Evolutionary conservation across 2,797 vertebrate genomes (phyloP).

Genomic region (Sebastes vulpes): DNA sequence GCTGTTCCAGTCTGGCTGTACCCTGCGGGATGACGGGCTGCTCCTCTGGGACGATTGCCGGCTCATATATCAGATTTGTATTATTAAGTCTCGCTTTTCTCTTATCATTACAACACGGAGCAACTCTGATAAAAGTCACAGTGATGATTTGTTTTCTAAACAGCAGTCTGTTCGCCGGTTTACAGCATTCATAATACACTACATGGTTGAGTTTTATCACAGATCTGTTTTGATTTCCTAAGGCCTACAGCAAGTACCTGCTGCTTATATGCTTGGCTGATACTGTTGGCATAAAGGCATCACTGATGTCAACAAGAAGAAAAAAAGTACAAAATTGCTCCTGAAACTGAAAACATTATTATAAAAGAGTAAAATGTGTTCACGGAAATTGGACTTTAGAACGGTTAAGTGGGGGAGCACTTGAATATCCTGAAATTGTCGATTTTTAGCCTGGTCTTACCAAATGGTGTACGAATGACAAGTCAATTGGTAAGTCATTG

Average conservation of each 20-base stretch:
- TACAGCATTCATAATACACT: conserved; percentile 10
- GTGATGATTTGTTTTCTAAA: conserved; percentile 19
- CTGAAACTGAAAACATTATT: background rate
- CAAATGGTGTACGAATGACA: too few relatives aligned
- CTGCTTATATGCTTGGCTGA: conserved; percentile 3
- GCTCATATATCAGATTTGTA: background rate
- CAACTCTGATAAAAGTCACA: background rate
- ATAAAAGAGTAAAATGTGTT: background rate
- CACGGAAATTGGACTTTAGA: background rate
- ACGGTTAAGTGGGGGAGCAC: background rate
- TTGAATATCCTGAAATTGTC: background rate
- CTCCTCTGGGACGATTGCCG: conserved; percentile 21
- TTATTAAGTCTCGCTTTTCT: conserved; percentile 18
- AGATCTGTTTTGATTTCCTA: conserved; percentile 41
- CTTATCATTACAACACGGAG: background rate
- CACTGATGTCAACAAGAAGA: background rate
- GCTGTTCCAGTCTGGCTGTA: background rate
- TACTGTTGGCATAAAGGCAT: background rate
- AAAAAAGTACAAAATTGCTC: background rate
- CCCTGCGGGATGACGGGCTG: background rate
- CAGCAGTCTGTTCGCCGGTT: background rate
- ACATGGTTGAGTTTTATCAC: conserved; percentile 28
- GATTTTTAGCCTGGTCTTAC: background rate
- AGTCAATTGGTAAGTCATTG: too few relatives aligned
- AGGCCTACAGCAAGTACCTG: conserved; percentile 5